Conservation (phyloP, 2,888 invertebrate species). For the Hydrotaea diabolus region DNA sequence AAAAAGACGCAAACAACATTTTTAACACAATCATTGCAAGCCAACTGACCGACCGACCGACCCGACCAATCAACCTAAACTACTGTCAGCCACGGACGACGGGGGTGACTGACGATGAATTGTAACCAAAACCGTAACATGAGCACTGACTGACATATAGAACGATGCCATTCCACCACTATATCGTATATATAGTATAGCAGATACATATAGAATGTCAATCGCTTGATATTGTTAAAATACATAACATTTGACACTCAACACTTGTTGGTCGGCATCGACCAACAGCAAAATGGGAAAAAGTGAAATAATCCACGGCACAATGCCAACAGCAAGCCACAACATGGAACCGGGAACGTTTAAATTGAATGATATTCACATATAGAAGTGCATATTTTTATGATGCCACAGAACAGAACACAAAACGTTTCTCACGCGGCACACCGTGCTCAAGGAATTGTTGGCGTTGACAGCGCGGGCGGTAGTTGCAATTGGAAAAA, state of each 20-base stretch:
- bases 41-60: neutral
- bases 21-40: neutral
- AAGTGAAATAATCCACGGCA: neutral
- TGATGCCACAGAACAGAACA: neutral
- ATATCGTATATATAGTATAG: neutral
- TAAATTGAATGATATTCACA: neutral
- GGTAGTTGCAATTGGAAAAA: neutral
- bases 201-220: constrained; percentile 20
- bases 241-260: constrained; percentile 42
- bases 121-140: neutral
- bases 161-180: no score
- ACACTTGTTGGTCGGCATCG: constrained; percentile 43
- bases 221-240: constrained; percentile 11
- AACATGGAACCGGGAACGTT: neutral
- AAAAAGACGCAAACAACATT: constrained; percentile 3
- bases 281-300: neutral
- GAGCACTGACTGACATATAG: neutral
- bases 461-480: neutral
- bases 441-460: neutral
- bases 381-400: neutral
- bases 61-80: neutral
- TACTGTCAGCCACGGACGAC: neutral
- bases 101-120: neutral
- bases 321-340: neutral
- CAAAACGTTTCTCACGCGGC: neutral